Conservation (phyloP, 2,797 vertebrate species). For the Myotis planiceps region DNA sequence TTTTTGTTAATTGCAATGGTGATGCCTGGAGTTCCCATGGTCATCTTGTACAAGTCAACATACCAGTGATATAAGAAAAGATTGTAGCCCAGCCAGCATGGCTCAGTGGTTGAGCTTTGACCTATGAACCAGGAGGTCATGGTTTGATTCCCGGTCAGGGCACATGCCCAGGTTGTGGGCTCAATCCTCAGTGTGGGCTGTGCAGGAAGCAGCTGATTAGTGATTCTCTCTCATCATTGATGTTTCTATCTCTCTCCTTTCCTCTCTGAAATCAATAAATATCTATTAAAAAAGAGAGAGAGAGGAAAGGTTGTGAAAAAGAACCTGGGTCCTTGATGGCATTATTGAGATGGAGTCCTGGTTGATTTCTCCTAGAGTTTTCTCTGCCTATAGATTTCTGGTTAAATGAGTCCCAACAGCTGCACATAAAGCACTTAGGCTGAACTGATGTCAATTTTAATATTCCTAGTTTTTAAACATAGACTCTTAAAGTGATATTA, state of each 20-base stretch:
- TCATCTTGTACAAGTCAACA: not conserved
- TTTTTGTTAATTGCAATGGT: not conserved
- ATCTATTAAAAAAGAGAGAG: too few species aligned
- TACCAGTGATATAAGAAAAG: not conserved
- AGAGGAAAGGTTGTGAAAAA: not conserved
- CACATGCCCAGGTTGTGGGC: too few species aligned
- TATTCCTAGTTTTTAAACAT: not conserved
- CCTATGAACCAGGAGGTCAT: too few species aligned
- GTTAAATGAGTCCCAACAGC: not conserved
- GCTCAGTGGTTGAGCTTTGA: too few species aligned
- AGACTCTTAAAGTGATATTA: not conserved
- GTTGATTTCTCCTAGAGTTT: not conserved
- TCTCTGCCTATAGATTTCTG: not conserved
- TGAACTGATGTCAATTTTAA: not conserved
- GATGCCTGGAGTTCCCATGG: not conserved
- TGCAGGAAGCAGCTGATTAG: too few species aligned
- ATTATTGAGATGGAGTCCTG: not conserved
- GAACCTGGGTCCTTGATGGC: not conserved
- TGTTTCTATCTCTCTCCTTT: too few species aligned
- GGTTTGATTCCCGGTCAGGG: too few species aligned
- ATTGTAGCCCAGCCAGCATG: too few species aligned
- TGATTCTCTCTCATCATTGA: too few species aligned
- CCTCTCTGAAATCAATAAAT: too few species aligned
- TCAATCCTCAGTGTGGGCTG: too few species aligned
- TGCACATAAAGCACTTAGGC: not conserved